Evolutionary conservation across 2,888 invertebrate species (phyloP).

Genomic region (Troglohyphantes excavatus): DNA sequence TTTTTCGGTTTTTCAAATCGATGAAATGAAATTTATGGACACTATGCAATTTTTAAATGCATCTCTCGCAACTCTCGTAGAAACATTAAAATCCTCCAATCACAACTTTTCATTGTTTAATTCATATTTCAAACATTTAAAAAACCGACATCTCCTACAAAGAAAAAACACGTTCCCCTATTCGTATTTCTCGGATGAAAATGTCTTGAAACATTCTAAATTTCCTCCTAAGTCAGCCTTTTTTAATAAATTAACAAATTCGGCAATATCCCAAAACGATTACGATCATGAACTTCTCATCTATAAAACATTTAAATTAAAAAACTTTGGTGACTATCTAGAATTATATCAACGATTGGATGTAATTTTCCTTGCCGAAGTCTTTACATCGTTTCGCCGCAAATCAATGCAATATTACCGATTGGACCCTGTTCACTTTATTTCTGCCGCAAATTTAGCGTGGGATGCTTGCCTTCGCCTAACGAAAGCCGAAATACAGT

Average conservation of each 20-base stretch:
- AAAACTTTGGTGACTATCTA: slow-evolving; percentile 21
- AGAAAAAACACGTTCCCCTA: too few relatives aligned
- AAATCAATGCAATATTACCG: background rate
- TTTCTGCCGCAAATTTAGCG: background rate
- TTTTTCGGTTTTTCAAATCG: background rate
- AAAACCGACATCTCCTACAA: too few relatives aligned
- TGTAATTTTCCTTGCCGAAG: background rate
- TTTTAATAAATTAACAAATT: slow-evolving; percentile 6
- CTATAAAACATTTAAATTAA: background rate
- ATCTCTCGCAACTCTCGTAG: slow-evolving; percentile 1
- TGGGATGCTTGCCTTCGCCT: slow-evolving; percentile 12
- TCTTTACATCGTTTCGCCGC: background rate
- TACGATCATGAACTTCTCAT: slow-evolving; percentile 4
- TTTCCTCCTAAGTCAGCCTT: background rate
- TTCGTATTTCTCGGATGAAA: too few relatives aligned
- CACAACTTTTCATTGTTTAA: background rate
- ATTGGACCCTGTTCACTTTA: background rate
- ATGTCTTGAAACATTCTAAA: background rate
- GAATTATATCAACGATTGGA: slow-evolving; percentile 3
- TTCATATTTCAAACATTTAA: too few relatives aligned
- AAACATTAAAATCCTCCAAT: background rate
- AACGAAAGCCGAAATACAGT: slow-evolving; percentile 18
- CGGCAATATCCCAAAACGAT: background rate
- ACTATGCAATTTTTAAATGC: slow-evolving; percentile 25
- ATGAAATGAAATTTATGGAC: slow-evolving; percentile 27